Evolutionary conservation across 1,140 invertebrate genomes (phyloP).

Genomic region (Pseudomyrmex flavicornis): DNA sequence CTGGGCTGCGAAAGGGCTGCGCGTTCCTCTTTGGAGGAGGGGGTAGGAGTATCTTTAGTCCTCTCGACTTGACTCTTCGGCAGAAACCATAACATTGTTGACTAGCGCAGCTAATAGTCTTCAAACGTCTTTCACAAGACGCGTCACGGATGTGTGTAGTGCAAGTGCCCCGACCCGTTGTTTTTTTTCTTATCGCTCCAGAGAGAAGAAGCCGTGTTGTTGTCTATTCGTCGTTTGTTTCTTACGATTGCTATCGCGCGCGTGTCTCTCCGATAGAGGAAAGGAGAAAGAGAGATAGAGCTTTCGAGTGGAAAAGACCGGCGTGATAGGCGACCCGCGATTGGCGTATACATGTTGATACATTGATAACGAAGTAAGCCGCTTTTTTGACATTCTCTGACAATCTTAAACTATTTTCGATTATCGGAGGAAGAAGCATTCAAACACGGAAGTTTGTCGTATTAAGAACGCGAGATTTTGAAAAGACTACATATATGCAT

Average conservation of each 20-base stretch:
- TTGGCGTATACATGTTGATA: constrained; percentile 51
- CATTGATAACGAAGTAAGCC: constrained; percentile 49
- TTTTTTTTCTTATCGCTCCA: constrained; percentile 71
- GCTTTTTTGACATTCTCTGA: constrained; percentile 26
- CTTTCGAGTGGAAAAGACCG: constrained; percentile 52
- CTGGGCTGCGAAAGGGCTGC: too few species aligned
- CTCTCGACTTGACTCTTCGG: constrained; percentile 22
- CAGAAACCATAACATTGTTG: constrained; percentile 16
- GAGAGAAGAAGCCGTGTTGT: constrained; percentile 41
- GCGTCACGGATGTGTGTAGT: constrained; percentile 47
- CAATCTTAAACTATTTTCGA: neutral
- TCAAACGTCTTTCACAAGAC: constrained; percentile 30
- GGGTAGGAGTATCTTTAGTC: constrained; percentile 21
- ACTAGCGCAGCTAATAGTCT: constrained; percentile 67
- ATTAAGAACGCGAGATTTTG: neutral
- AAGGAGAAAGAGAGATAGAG: neutral
- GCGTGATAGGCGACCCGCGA: constrained; percentile 34
- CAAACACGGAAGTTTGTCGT: too few species aligned
- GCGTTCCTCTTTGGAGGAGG: constrained; percentile 4
- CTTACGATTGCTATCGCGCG: constrained; percentile 55
- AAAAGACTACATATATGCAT: neutral
- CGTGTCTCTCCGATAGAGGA: constrained; percentile 4
- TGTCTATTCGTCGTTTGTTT: constrained; percentile 26
- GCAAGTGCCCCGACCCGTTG: neutral
- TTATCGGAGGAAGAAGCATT: neutral